Evolutionary conservation across 2,797 vertebrate genomes (phyloP).

Genomic region (Danio albolineatus): DNA sequence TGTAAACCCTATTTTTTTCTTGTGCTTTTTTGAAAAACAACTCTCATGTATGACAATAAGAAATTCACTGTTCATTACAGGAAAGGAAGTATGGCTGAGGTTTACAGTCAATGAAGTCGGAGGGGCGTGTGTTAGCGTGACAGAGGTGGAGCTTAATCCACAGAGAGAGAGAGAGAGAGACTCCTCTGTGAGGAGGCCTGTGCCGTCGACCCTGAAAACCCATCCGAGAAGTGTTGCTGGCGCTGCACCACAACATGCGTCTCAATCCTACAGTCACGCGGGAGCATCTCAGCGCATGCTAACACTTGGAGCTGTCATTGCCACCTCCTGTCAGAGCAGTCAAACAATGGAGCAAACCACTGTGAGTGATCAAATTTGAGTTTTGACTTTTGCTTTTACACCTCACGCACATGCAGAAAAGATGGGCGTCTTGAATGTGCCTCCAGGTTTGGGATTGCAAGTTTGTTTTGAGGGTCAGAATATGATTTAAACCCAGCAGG

Average conservation of each 20-base stretch:
- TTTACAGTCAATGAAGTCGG: conserved; percentile 45
- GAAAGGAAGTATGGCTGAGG: conserved; percentile 41
- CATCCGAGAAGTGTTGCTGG: conserved; percentile 68
- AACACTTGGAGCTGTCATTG: conserved; percentile 57
- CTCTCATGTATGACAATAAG: conserved; percentile 1
- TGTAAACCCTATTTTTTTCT: neutral
- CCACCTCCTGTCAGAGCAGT: conserved; percentile 47
- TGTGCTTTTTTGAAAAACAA: neutral
- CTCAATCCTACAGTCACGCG: conserved; percentile 49
- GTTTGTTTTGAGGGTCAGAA: neutral
- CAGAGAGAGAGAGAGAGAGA: conserved; percentile 41
- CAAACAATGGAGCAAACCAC: conserved; percentile 46
- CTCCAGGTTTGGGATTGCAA: neutral
- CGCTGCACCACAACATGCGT: conserved; percentile 56
- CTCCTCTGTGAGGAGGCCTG: conserved; percentile 60
- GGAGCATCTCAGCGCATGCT: conserved; percentile 57
- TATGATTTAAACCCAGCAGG: neutral
- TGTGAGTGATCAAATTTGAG: conserved; percentile 55
- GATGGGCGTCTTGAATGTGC: neutral
- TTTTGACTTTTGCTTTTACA: conserved; percentile 12
- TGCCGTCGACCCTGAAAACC: conserved; percentile 54
- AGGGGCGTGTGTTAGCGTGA: conserved; percentile 34
- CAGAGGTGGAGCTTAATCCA: conserved; percentile 37
- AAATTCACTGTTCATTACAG: conserved; percentile 47
- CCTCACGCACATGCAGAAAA: conserved; percentile 7